Evolutionary conservation across 2,888 invertebrate genomes (phyloP), one percentile per base, ranked within the genome.

Genomic region (Scrobipalpa atriplicella): DNA sequence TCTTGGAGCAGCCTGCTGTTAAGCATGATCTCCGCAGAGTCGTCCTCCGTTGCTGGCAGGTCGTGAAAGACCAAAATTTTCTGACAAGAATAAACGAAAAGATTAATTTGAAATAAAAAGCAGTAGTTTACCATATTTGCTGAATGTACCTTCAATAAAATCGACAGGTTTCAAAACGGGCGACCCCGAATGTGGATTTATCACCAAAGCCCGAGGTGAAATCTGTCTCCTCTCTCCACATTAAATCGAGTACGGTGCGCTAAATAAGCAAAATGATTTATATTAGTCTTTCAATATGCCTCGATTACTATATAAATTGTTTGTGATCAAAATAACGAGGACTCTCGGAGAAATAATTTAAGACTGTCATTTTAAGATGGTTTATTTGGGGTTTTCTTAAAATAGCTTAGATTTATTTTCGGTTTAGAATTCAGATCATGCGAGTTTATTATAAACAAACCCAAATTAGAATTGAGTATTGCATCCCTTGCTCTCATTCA

Each of bases 241-340:
- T 64, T 67, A 67, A 70, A 67, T 64, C 64, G 51, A 62, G 66
- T 65, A 66, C 63, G 38, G 67, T 67, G 36, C 36, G 64, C 64
- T 64, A 65, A 67, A 67, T 41, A 64, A 66, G 29, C 19, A 19
- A 64, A 67, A 41, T 41, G 67, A 65, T 51, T 54, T 67, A 67
- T 64, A 64, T 18, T 5, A 47, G 36, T 47, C 19, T 29, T 43
- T 21, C n/a, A 29, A 29, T 7, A 29, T 7, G 54, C 29, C 19
- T 64, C 43, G 18, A 38, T 51, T 63, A n/a, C 8, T 16, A 19
- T 39, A 56, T 60, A 16, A n/a, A 58, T 56, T 21, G 29, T 56
- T 56, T 56, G 21, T 13, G 13, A 19, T 56, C 54, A 56, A 56
- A 56, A 56, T 56, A 56, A 56, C 29, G 8, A 11, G 29, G 18